Evolutionary conservation across 2,888 invertebrate genomes (phyloP).

Genomic region (Bugulina stolonifera): DNA sequence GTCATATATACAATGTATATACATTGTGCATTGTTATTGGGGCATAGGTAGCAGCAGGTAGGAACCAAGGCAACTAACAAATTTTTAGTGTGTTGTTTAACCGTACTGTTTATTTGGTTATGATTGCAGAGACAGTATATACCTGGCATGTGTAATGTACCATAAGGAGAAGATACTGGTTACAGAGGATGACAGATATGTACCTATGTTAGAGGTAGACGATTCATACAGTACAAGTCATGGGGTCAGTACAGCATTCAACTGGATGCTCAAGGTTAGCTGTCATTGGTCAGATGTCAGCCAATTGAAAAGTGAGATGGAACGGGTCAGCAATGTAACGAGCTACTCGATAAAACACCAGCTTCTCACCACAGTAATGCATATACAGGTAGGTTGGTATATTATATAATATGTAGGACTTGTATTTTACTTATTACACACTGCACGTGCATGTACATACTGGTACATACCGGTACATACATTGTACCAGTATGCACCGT

Average conservation of each 20-base stretch:
- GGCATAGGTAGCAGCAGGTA: too few species aligned
- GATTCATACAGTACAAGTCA: conserved; percentile 77
- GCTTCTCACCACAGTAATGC: conserved; percentile 81
- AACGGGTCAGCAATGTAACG: neutral
- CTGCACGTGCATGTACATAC: too few species aligned
- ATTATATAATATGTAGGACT: too few species aligned
- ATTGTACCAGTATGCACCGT: too few species aligned
- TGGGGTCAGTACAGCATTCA: conserved; percentile 72
- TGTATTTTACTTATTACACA: too few species aligned
- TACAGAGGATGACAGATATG: conserved; percentile 86
- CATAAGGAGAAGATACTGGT: conserved; percentile 91
- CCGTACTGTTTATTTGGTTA: too few species aligned
- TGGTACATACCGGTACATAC: too few species aligned
- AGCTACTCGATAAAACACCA: conserved; percentile 55
- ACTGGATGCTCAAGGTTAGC: conserved; percentile 92
- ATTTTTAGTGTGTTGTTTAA: too few species aligned
- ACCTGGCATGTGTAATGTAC: conserved; percentile 84
- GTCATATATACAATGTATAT: too few species aligned
- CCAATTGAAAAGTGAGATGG: neutral
- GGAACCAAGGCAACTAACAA: too few species aligned
- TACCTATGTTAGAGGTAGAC: conserved; percentile 93
- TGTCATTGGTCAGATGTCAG: conserved; percentile 1
- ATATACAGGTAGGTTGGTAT: conserved; percentile 79
- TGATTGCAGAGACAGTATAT: conserved; percentile 62
- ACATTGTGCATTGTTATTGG: too few species aligned